Conservation (phyloP, 2,797 vertebrate species). For the Arvicola amphibius region DNA sequence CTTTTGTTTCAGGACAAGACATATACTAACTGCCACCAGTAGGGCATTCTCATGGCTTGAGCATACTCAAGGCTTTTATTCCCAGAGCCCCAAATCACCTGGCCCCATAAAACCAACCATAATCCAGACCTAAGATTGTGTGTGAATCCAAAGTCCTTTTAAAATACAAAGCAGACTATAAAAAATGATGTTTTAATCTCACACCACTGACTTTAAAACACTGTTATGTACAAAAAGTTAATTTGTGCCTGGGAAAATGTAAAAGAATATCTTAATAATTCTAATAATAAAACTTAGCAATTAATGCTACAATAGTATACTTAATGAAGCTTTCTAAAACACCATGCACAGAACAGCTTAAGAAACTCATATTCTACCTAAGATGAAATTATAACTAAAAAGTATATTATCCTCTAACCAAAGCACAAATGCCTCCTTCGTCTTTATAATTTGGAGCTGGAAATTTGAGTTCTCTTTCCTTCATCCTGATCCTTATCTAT, state of each 20-base stretch:
- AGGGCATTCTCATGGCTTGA: neutral
- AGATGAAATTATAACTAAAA: constrained; percentile 36
- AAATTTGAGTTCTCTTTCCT: constrained; percentile 37
- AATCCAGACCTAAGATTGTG: constrained; percentile 42
- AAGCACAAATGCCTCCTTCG: constrained; percentile 6
- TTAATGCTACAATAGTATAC: constrained; percentile 25
- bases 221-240: neutral
- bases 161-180: constrained; percentile 52
- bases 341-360: constrained; percentile 3
- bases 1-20: constrained; percentile 29
- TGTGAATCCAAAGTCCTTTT: constrained; percentile 18
- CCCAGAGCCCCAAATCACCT: neutral
- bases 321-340: constrained; percentile 49
- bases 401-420: neutral
- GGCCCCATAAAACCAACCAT: neutral
- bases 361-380: constrained; percentile 26
- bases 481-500: neutral
- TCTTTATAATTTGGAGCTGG: constrained; percentile 18
- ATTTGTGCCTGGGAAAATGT: neutral
- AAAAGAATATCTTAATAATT: constrained; percentile 12
- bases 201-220: constrained; percentile 38
- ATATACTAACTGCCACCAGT: constrained; percentile 1
- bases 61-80: neutral
- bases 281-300: neutral
- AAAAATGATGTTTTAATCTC: neutral